phyloP scores from a whole-genome alignment of 2,888 invertebrate genomes.

The Siphlonurus alternatus region DNA sequence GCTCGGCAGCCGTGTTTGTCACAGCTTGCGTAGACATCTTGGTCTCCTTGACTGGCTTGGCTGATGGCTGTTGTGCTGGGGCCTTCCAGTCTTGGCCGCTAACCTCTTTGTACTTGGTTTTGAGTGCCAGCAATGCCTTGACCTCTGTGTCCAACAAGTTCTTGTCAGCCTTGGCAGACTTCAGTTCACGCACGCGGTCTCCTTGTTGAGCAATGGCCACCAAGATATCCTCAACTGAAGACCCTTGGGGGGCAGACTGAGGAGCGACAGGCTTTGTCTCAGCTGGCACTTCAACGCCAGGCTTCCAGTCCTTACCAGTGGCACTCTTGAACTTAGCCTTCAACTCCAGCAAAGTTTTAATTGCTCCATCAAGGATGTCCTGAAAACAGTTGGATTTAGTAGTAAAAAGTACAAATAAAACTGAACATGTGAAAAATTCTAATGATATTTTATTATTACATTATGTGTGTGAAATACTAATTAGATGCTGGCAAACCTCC shows the following conservation, averaged over 20 bases:
- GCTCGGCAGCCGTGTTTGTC: neutral
- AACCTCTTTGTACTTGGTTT: constrained; percentile 40
- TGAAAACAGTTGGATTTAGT: too few species aligned
- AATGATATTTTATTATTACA: too few species aligned
- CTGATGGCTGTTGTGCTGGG: constrained; percentile 6
- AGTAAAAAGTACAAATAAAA: too few species aligned
- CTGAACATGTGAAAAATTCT: too few species aligned
- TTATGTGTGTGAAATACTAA: too few species aligned
- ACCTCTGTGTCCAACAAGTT: constrained; percentile 36
- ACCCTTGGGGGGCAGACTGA: neutral
- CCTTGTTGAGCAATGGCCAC: constrained; percentile 41
- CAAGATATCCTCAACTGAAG: neutral
- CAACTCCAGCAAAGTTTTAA: constrained; percentile 37
- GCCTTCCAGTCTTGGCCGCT: constrained; percentile 34
- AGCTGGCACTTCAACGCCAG: constrained; percentile 15
- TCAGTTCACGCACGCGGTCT: constrained; percentile 53
- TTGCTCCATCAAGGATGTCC: constrained; percentile 34
- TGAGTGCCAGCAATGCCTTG: constrained; percentile 39
- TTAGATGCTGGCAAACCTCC: too few species aligned
- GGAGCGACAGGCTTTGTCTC: neutral
- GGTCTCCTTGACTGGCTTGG: neutral
- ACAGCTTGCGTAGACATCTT: constrained; percentile 8
- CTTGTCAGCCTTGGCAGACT: constrained; percentile 48
- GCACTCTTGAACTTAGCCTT: constrained; percentile 43
- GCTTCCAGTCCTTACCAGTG: constrained; percentile 34